Evolutionary conservation across 2,888 invertebrate species (phyloP), one percentile per base, ranked within the genome.

Genomic region (Leucophenga montana): DNA sequence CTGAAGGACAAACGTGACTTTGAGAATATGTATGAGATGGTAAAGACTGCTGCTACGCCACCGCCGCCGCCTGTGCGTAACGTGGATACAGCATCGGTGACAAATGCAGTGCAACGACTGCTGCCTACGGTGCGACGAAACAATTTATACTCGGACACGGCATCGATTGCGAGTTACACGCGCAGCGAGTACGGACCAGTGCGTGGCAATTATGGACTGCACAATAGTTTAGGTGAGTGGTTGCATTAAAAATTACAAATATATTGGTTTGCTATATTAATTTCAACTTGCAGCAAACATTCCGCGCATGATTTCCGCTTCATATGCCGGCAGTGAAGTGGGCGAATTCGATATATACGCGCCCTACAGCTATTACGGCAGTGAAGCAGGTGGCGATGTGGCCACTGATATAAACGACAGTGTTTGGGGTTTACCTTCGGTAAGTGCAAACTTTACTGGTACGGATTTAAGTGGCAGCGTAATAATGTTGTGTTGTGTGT

Each of bases 281-380:
- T 44, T 39, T 16, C 59, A 13, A 9, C 8, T 71, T 68, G 1
- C 65, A 89, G 89, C 87, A 66, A 89, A 88, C 82, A 88, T 89
- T 84, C 88, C 88, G 79, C 91, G 81, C 91, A 92, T 94, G 57
- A 90, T 91, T 79, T 94, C 94, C 3, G 90, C 94, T 64, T 94
- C 94, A 6, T 95, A 95, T 87, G 95, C 94, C 85, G 94, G 95
- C 72, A 95, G 95, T 85, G 95, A 95, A 88, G 92, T 92, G 68
- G 92, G 92, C 6, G 95, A 95, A 88, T 94, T 94, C 68, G 95
- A 95, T 85, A 94, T 95, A 73, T 95, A 95, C 84, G 92, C 95
- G 9, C 94, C 95, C 0, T 95, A 94, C 87, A 93, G 94, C 85
- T 95, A 94, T 87, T 94, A 88, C 73, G 91, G 91, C 65, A 91